These are phyloP conservation scores for Acrossocheilus wenchowensis DNA, from an alignment of 2,797 vertebrate species.

Conservation along the genomic window DNA sequence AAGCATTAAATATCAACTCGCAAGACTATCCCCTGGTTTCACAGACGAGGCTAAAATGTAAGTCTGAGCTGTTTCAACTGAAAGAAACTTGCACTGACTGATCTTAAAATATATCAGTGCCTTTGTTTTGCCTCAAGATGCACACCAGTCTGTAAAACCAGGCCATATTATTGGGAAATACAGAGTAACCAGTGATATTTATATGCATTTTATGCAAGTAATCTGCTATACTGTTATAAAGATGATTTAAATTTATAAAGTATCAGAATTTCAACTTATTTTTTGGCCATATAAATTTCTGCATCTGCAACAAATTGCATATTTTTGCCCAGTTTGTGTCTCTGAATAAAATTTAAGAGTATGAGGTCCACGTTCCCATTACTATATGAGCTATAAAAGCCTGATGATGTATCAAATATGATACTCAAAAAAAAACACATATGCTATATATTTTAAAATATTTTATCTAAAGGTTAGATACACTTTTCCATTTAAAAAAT, in stretches of 20 bases:
- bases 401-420: not conserved
- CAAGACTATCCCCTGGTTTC: not conserved
- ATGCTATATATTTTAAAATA: no score
- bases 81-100: no score
- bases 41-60: no score
- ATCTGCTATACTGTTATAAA: not conserved
- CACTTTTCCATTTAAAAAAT: not conserved
- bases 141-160: no score
- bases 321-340: not conserved
- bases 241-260: not conserved
- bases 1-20: not conserved
- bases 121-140: no score
- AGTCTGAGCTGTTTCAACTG: no score
- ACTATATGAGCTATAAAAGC: not conserved
- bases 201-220: not conserved
- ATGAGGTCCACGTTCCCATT: no score
- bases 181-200: not conserved
- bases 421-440: not conserved
- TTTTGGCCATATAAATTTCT: not conserved
- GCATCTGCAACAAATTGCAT: no score
- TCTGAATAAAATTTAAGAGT: not conserved
- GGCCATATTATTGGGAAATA: not conserved
- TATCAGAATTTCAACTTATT: not conserved
- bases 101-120: no score
- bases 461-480: not conserved